Conservation (phyloP, 2,797 vertebrate species). For the Sebastiscus tertius region DNA sequence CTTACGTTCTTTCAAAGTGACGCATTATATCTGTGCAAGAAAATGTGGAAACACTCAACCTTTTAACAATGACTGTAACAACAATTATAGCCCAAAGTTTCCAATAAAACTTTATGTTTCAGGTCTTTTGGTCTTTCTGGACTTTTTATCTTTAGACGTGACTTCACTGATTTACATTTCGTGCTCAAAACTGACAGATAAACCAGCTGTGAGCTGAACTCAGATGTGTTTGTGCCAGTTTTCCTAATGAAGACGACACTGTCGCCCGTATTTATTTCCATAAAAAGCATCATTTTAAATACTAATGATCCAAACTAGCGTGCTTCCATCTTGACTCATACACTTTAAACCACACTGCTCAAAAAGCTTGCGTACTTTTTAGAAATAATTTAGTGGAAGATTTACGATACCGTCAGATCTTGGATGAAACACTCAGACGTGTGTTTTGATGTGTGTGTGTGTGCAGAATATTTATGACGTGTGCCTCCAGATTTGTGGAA, state of each 20-base stretch:
- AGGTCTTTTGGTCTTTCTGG: background rate
- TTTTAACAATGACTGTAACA: background rate
- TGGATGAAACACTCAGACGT: slow-evolving; percentile 4
- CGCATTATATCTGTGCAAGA: background rate
- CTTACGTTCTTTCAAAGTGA: background rate
- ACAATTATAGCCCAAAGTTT: background rate
- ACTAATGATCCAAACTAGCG: background rate
- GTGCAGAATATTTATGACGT: slow-evolving; percentile 50
- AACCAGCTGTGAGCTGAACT: background rate
- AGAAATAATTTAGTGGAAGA: background rate
- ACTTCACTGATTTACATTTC: background rate
- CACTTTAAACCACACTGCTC: background rate
- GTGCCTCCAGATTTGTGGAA: slow-evolving; percentile 47
- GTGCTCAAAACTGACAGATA: background rate
- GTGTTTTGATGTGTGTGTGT: slow-evolving; percentile 13
- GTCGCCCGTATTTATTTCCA: background rate
- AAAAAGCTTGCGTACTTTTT: background rate
- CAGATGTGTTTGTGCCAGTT: background rate
- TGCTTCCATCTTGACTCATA: background rate
- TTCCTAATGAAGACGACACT: background rate
- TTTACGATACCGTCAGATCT: slow-evolving; percentile 11
- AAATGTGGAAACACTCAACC: background rate
- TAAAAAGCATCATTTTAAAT: background rate
- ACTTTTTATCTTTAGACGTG: background rate
- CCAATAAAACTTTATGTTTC: background rate